Base-by-base conservation (phyloP, 1,140 invertebrate species). In the Listronotus bonariensis region DNA sequence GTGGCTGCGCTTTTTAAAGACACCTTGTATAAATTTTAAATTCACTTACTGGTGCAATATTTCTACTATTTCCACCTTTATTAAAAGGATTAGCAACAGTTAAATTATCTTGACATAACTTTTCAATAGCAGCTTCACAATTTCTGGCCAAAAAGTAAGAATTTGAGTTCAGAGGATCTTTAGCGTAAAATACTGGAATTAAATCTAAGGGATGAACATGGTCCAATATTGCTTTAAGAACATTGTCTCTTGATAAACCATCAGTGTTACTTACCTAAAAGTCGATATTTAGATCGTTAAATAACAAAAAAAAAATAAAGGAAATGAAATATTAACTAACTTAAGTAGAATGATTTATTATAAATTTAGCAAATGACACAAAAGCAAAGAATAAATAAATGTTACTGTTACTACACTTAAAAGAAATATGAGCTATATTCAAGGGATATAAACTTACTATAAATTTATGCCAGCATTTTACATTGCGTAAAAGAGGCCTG, bases 181-280 rank as follows among this genome's bases (percentile, higher is more conserved):
- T 63, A 26, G 78, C 75, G 72, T 81, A 84, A n/a, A 69, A 75
- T 0, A 84, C 79, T 9, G 83, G 83, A 38, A 84, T 80, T 4
- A 85, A 70, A 55, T 84, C 82, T 5, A 77, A 70, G 7, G 83
- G 83, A 46, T 82, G 76, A 1, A 82, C 75, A 11, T 79, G 69
- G 34, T 76, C 75, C n/a, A 84, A 53, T 38, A 85, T 80, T 12
- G 77, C 74, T 70, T 77, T 79, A 18, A 84, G 62, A 11, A 83
- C 73, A n/a, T 68, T 51, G 61, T 84, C 81, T 48, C 80, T 78
- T 10, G 78, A 71, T 40, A 76, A 76, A 6, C 69, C 62, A 5
- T 67, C 75, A 7, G 80, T 81, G 65, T 76, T 74, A 12, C 63
- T 68, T 38, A 78, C 63, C 75, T 77, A 59, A 46, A 67, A 68